Percentiles rank a stretch among this genome's conserved stretches.
phyloP scores from a whole-genome alignment of 2,113 vertebrate genomes.

The Forbesichthys papilliferus region DNA sequence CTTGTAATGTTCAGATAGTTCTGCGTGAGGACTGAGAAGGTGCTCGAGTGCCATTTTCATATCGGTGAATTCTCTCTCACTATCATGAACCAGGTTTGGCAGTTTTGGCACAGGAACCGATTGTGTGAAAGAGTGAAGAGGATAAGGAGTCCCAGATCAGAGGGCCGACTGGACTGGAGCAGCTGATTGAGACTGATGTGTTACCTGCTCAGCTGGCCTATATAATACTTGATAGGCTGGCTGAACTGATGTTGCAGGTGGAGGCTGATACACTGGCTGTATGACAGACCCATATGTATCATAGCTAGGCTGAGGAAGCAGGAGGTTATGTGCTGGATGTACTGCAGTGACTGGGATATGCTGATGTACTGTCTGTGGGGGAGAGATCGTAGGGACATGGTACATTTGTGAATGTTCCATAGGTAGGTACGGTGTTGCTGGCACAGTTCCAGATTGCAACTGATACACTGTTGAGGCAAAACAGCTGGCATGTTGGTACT shows the following conservation, averaged over 20 bases:
- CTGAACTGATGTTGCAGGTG: background rate
- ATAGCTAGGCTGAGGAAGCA: no score
- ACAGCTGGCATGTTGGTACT: no score
- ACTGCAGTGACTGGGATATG: no score
- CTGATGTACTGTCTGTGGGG: background rate
- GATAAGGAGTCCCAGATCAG: no score
- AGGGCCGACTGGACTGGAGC: no score
- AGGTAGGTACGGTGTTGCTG: background rate
- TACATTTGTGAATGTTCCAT: no score
- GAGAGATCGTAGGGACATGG: background rate
- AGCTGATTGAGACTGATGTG: no score
- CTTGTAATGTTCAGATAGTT: conserved; percentile 14
- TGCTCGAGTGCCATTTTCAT: conserved; percentile 11
- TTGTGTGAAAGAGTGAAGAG: background rate
- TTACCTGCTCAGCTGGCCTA: background rate
- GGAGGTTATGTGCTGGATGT: no score
- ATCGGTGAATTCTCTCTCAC: conserved; percentile 21
- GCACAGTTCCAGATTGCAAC: background rate
- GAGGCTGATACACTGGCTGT: background rate
- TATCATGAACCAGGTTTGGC: conserved; percentile 14
- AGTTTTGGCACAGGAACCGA: background rate
- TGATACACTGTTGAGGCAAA: background rate
- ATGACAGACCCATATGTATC: background rate
- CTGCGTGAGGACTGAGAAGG: conserved; percentile 3
- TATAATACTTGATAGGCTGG: background rate